Base-by-base conservation (phyloP, 2,113 vertebrate species). In the Macquaria ambigua region DNA sequence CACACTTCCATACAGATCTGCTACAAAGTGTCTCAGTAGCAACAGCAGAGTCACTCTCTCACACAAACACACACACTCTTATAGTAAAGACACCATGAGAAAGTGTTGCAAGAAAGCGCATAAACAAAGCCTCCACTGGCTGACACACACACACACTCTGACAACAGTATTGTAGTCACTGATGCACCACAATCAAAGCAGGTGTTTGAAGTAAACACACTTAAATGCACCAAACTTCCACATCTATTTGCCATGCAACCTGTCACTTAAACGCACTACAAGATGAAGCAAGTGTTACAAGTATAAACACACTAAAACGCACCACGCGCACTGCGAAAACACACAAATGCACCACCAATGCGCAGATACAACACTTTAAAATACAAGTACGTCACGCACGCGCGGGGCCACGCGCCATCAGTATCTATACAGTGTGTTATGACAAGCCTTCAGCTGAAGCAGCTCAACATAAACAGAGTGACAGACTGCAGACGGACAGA, bases 381-480 rank as follows among this genome's bases (percentile, higher is more conserved):
- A 53, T 7, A 25, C 2, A 71, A 69, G 50, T n/a, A 16, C 50
- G 69, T 7, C 72, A 66, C 39, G 20, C 61, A 69, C 84, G 58
- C 72, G 77, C 66, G 15, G 31, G 52, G 67, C 73, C 68, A 20
- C 71, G 66, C 34, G 53, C 74, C 76, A 31, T 37, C 64, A 62
- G 62, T 50, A 31, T 80, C 64, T 16, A 50, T 48, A 28, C 70
- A 15, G 50, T 34, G 59, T 66, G 82, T 76, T 85, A 52, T 73
- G 56, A 61, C 52, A 48, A 69, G 58, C 34, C 20, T 41, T 76
- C 71, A 72, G 43, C 59, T 14, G 6, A 7, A 10, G 62, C 55
- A 41, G 76, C 73, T 3, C 77, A 20, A 41, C 75, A 64, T 82
- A 86, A 86, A 88, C 83, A 80, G 70, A 8, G 25, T 20, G 77